These are phyloP conservation scores for Alsophila aescularia DNA, from an alignment of 2,888 invertebrate species.

Conservation along the genomic window DNA sequence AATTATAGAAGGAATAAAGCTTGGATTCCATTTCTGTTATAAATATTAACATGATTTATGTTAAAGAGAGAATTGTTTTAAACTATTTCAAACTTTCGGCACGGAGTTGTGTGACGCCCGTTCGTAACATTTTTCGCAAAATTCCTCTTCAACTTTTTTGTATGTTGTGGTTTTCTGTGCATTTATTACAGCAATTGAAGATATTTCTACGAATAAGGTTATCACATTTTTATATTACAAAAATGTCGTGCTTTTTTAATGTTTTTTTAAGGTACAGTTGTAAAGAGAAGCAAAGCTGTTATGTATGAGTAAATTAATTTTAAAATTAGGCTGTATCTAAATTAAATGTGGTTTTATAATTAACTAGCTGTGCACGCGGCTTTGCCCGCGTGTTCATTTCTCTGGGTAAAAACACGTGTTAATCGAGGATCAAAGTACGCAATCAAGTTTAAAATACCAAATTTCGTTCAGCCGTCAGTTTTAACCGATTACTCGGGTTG, in stretches of 20 bases:
- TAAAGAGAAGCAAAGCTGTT: neutral
- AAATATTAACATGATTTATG: conserved; percentile 10
- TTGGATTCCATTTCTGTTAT: neutral
- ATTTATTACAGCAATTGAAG: conserved; percentile 18
- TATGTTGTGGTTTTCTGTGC: conserved; percentile 22
- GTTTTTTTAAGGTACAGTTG: too few relatives aligned
- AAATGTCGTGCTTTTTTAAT: conserved; percentile 3
- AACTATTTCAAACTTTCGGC: conserved; percentile 27
- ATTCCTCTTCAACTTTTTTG: conserved; percentile 19
- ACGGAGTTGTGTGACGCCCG: conserved; percentile 24
- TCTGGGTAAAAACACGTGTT: too few relatives aligned
- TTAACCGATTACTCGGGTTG: too few relatives aligned
- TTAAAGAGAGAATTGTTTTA: conserved; percentile 13
- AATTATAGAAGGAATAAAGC: neutral
- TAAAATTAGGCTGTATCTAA: neutral
- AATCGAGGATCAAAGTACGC: too few relatives aligned
- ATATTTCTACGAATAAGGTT: conserved; percentile 3
- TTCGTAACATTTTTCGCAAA: conserved; percentile 20
- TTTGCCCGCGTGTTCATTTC: too few relatives aligned
- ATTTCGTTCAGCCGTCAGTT: too few relatives aligned
- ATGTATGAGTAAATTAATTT: neutral
- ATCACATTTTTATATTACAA: conserved; percentile 5
- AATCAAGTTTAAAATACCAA: too few relatives aligned
- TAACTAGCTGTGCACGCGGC: too few relatives aligned
- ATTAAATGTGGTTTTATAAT: too few relatives aligned